Conservation (phyloP, 2,888 invertebrate species). For the Phortica magna region DNA sequence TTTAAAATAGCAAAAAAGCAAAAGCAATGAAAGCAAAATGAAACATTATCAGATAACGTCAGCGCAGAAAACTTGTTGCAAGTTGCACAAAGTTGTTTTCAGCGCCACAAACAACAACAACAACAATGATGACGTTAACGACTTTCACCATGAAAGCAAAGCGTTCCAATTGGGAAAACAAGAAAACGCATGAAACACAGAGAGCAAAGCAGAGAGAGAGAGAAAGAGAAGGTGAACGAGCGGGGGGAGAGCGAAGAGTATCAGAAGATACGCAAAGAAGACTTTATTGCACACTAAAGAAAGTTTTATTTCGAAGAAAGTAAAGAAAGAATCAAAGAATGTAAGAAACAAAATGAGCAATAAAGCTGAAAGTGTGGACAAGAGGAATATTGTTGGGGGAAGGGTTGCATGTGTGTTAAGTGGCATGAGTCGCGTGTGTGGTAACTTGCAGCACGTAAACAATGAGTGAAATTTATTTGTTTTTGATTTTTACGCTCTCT, state of each 20-base stretch:
- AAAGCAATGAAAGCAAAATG: neutral
- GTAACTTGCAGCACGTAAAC: neutral
- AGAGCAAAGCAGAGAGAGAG: neutral
- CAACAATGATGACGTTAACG: neutral
- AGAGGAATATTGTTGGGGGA: too few species aligned
- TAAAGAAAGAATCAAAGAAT: neutral
- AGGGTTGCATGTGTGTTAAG: too few species aligned
- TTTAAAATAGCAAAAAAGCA: neutral
- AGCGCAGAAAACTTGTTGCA: neutral
- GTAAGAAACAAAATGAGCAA: conserved; percentile 8
- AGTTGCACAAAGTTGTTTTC: neutral
- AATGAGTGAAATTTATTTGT: conserved; percentile 27
- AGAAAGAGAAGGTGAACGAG: too few species aligned
- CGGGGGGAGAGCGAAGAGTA: conserved; percentile 1
- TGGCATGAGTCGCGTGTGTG: too few species aligned
- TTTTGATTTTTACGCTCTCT: conserved; percentile 2
- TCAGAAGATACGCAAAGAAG: neutral
- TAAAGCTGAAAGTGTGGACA: neutral
- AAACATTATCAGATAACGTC: neutral
- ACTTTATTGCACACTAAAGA: conserved; percentile 16
- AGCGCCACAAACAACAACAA: neutral
- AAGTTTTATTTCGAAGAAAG: conserved; percentile 17
- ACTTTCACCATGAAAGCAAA: neutral
- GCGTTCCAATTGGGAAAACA: conserved; percentile 11
- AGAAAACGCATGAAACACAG: conserved; percentile 4